phyloP scores from a whole-genome alignment of 1,140 invertebrate genomes.

The Trypoxylus dichotomus region DNA sequence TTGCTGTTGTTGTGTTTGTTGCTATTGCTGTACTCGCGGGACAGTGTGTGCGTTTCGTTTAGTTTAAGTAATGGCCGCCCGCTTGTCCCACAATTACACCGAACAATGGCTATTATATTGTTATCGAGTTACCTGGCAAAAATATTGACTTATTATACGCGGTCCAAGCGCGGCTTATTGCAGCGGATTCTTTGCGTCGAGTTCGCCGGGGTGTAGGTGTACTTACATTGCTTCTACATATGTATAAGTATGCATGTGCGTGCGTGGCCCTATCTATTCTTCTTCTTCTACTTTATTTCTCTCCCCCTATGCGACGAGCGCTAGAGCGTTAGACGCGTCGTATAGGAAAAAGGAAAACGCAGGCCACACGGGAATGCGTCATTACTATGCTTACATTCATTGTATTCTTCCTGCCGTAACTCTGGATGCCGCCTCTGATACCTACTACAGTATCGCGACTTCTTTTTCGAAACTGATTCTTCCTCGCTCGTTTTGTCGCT shows the following conservation, averaged over 20 bases:
- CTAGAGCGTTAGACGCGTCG: background rate
- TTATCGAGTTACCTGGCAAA: conserved; percentile 51
- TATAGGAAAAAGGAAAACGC: background rate
- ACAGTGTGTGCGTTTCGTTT: conserved; percentile 1
- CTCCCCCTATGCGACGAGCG: background rate
- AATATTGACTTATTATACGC: conserved; percentile 53
- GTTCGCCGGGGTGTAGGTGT: background rate
- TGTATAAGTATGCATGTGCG: background rate
- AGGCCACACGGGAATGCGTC: background rate
- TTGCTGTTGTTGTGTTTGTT: background rate
- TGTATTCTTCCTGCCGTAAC: conserved; percentile 1
- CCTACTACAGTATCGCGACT: background rate
- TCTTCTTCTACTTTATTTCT: background rate
- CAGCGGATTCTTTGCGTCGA: background rate
- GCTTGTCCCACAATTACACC: conserved; percentile 51
- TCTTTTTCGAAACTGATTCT: conserved; percentile 7
- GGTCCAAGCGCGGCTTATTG: conserved; percentile 30
- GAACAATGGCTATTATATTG: conserved; percentile 54
- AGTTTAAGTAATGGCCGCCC: conserved; percentile 48
- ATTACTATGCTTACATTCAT: conserved; percentile 1
- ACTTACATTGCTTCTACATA: background rate
- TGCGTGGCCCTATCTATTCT: background rate
- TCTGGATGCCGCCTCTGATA: conserved; percentile 5
- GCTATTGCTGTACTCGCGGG: background rate
- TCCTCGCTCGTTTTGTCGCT: background rate